These are phyloP conservation scores for Pantherophis vulpinus DNA, from an alignment of 2,797 vertebrate genomes.

Conservation along the genomic window DNA sequence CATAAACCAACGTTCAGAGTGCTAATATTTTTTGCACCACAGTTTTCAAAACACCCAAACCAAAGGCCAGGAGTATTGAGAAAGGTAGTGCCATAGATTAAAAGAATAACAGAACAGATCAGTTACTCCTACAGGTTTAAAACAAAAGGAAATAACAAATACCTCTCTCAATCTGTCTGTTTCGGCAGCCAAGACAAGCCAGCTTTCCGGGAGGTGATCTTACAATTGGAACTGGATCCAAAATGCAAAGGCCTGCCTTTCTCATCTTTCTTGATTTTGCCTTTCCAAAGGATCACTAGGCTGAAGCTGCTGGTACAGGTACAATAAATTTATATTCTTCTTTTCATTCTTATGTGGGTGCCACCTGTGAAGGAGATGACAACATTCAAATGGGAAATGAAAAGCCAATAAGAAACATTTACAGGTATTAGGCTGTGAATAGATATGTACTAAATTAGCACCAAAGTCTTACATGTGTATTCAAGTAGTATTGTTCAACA, in stretches of 20 bases:
- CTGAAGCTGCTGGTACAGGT: conserved; percentile 95
- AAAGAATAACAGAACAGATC: conserved; percentile 1
- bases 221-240: conserved; percentile 83
- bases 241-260: conserved; percentile 89
- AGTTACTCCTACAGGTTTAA: neutral
- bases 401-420: neutral
- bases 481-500: neutral
- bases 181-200: conserved; percentile 85
- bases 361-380: neutral
- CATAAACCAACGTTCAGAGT: conserved; percentile 38
- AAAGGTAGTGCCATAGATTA: conserved; percentile 6
- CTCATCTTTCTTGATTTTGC: conserved; percentile 94
- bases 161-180: conserved; percentile 17
- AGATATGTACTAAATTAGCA: neutral
- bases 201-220: conserved; percentile 85
- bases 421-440: no score
- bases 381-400: neutral
- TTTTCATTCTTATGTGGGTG: neutral
- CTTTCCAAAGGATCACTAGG: conserved; percentile 94
- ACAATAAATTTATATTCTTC: neutral
- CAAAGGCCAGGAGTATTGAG: conserved; percentile 11
- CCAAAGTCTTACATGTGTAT: neutral
- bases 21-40: neutral
- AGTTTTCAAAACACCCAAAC: neutral
- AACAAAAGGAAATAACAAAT: conserved; percentile 2